Evolutionary conservation across 2,113 vertebrate genomes (phyloP).

Genomic region (Reinhardtius hippoglossoides): DNA sequence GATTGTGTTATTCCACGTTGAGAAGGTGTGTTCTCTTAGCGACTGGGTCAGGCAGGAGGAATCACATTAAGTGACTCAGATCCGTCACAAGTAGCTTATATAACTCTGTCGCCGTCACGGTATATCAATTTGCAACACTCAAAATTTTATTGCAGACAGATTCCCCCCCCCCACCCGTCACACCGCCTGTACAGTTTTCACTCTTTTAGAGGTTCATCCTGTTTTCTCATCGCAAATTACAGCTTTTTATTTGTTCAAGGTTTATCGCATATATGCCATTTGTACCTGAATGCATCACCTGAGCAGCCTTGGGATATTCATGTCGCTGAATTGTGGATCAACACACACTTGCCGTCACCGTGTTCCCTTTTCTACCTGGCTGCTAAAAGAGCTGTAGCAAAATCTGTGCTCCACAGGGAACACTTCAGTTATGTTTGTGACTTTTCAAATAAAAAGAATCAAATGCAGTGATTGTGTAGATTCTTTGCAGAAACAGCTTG

Average conservation of each 20-base stretch:
- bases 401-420: not conserved
- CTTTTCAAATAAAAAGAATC: not conserved
- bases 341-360: not conserved
- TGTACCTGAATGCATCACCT: not conserved
- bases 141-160: slow-evolving; percentile 13
- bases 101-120: slow-evolving; percentile 41
- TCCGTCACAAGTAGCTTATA: slow-evolving; percentile 50
- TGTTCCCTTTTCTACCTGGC: slow-evolving; percentile 13
- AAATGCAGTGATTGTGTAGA: not conserved
- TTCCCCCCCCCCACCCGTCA: too few species aligned
- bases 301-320: slow-evolving; percentile 18
- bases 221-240: slow-evolving; percentile 12
- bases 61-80: slow-evolving; percentile 58
- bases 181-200: slow-evolving; percentile 4
- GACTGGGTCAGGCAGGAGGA: slow-evolving; percentile 47
- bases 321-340: slow-evolving; percentile 10
- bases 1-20: slow-evolving; percentile 57
- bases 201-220: slow-evolving; percentile 2
- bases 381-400: not conserved
- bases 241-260: not conserved
- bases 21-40: slow-evolving; percentile 56
- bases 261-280: slow-evolving; percentile 2
- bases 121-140: slow-evolving; percentile 55
- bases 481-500: not conserved
- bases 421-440: not conserved